Percentiles rank a stretch among this genome's conserved stretches.
Evolutionary conservation across 2,113 vertebrate species (phyloP).

Genomic region (Bubo blakistoni): DNA sequence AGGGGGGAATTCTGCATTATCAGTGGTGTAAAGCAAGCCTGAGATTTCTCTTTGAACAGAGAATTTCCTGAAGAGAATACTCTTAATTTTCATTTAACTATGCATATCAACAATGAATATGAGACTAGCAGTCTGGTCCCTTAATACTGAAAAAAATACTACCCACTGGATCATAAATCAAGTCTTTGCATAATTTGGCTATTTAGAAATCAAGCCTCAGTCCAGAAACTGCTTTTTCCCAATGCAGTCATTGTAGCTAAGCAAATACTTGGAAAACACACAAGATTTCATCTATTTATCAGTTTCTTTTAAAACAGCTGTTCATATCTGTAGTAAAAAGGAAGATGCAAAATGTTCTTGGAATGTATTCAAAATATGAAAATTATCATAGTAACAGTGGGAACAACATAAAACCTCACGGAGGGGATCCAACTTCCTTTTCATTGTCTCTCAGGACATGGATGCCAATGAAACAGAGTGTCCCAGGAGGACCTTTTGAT

Average conservation of each 20-base stretch:
- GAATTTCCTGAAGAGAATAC: background rate
- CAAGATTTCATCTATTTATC: slow-evolving; percentile 50
- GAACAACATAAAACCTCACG: slow-evolving; percentile 8
- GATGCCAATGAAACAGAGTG: background rate
- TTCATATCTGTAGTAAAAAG: slow-evolving; percentile 21
- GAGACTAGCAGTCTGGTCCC: slow-evolving; percentile 6
- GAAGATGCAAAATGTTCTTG: slow-evolving; percentile 62
- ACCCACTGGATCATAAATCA: slow-evolving; percentile 49
- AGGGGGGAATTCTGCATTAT: background rate
- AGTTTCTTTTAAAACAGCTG: slow-evolving; percentile 60
- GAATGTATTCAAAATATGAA: slow-evolving; percentile 35
- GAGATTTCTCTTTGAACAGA: background rate
- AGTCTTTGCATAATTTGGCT: slow-evolving; percentile 48
- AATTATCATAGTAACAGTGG: slow-evolving; percentile 26
- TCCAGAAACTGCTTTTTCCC: slow-evolving; percentile 46
- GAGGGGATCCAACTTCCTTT: background rate
- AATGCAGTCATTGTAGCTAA: slow-evolving; percentile 37
- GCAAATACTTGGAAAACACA: slow-evolving; percentile 44
- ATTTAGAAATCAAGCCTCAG: slow-evolving; percentile 25
- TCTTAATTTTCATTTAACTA: slow-evolving; percentile 7
- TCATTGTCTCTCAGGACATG: background rate
- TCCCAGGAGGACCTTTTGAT: background rate
- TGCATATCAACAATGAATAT: background rate
- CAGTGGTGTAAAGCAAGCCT: background rate
- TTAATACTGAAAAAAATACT: slow-evolving; percentile 39